Base-by-base conservation (phyloP, 2,888 invertebrate genomes). In the Drosophila stalkeri region DNA sequence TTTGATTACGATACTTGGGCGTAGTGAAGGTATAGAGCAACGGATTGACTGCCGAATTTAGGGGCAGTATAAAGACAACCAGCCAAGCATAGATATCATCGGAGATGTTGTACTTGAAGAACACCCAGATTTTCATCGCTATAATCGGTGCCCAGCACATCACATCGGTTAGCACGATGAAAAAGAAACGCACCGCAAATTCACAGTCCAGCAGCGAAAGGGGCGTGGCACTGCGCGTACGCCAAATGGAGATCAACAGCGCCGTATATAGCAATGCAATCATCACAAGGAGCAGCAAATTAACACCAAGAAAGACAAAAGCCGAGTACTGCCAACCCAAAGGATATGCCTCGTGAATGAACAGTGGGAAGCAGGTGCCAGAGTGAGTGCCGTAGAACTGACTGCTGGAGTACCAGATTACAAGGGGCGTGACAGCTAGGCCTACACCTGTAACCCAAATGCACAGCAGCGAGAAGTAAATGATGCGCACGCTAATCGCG, bases 271-370 rank as follows among this genome's bases (percentile, higher is more conserved):
- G 93, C 65, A 94, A 89, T 0, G 94, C 94, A 78, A 95, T 95
- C 76, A 94, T 93, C 12, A 95, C 46, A 64, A 96, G 91, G 68
- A 95, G 93, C 35, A 94, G 82, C 11, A 95, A 93, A 91, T 96
- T 96, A 23, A 96, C 91, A 20, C 95, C 96, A 33, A 96, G 92
- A 85, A 96, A 95, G 72, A 96, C 94, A 84, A 96, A 95, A 0
- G 95, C 95, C 2, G 96, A 96, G 86, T 96, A 96, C 86, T 96
- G 94, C 96, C 96, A 96, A 20, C 96, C 96, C 31, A 94, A 83
- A 4, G 94, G 93, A 90, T 93, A 96, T 0, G 95, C 95, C 72
- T 96, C 95, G 73, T 95, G 95, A 69, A 96, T 95, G 90, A 96
- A 95, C 27, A 96, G 91, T 1, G 96, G 96, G 81, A 96, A 95